phyloP scores from a whole-genome alignment of 2,113 vertebrate species.

The Pelvicachromis taeniatus region DNA sequence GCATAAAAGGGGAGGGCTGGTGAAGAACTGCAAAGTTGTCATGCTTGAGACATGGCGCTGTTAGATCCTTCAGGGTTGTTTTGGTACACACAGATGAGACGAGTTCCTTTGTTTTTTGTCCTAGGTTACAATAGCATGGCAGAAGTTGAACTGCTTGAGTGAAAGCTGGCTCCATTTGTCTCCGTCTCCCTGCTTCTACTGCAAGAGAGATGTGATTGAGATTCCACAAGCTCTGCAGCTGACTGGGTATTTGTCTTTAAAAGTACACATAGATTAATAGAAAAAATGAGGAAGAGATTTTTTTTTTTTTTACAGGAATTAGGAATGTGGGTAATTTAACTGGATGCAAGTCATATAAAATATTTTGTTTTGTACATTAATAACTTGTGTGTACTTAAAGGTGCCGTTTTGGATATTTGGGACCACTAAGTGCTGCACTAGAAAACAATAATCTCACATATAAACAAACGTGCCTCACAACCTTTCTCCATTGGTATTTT shows the following conservation, averaged over 20 bases:
- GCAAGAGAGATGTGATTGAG: neutral
- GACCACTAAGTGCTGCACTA: neutral
- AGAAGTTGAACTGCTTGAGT: constrained; percentile 21
- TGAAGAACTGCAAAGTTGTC: constrained; percentile 40
- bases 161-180: constrained; percentile 32
- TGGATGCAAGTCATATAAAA: neutral
- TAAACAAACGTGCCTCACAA: neutral
- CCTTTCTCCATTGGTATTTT: neutral
- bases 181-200: neutral
- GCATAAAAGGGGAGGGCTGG: constrained; percentile 6
- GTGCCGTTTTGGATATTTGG: neutral
- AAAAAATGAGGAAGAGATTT: neutral
- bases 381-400: neutral
- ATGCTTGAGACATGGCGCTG: constrained; percentile 39
- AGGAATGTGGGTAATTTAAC: neutral
- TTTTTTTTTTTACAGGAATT: neutral
- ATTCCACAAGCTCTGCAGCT: neutral
- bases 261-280: neutral
- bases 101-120: constrained; percentile 42
- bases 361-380: neutral
- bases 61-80: constrained; percentile 52
- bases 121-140: constrained; percentile 40
- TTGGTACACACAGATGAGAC: constrained; percentile 44
- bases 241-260: neutral
- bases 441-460: neutral